Percentiles rank a stretch among this genome's conserved stretches.
These are phyloP conservation scores for Drosophila atripex DNA, from an alignment of 2,888 invertebrate genomes.

Conservation along the genomic window DNA sequence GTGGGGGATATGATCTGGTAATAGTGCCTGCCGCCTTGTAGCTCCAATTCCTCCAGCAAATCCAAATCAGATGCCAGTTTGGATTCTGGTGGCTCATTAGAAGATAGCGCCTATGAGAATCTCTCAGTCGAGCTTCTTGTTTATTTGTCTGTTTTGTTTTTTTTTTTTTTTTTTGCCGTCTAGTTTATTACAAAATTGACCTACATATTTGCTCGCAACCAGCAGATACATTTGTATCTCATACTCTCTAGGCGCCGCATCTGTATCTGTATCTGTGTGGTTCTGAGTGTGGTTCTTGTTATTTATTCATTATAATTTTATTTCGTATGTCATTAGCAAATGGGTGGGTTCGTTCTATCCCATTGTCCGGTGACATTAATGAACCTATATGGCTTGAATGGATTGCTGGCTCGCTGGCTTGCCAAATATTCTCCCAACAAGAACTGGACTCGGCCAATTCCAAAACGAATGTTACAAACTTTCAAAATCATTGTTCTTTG, in stretches of 20 bases:
- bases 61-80: slow-evolving; percentile 17
- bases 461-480: slow-evolving; percentile 18
- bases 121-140: slow-evolving; percentile 25
- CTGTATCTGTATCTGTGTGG: background rate
- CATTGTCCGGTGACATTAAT: slow-evolving; percentile 75
- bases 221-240: slow-evolving; percentile 45
- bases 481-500: slow-evolving; percentile 25
- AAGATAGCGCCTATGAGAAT: slow-evolving; percentile 19
- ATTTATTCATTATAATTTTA: slow-evolving; percentile 78
- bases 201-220: slow-evolving; percentile 67
- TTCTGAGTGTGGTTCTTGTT: slow-evolving; percentile 53
- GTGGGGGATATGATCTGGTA: slow-evolving; percentile 16
- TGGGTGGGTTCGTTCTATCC: slow-evolving; percentile 35
- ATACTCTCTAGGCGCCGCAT: slow-evolving; percentile 6
- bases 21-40: slow-evolving; percentile 29
- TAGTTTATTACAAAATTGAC: slow-evolving; percentile 81
- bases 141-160: slow-evolving; percentile 25
- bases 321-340: slow-evolving; percentile 56
- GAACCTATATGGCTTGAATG: slow-evolving; percentile 77
- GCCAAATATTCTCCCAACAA: slow-evolving; percentile 26
- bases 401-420: slow-evolving; percentile 56
- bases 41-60: slow-evolving; percentile 13
- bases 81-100: slow-evolving; percentile 27
- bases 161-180: slow-evolving; percentile 20
- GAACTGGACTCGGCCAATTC: slow-evolving; percentile 2